Base-by-base conservation (phyloP, 2,113 vertebrate genomes). In the Cichladusa arquata region DNA sequence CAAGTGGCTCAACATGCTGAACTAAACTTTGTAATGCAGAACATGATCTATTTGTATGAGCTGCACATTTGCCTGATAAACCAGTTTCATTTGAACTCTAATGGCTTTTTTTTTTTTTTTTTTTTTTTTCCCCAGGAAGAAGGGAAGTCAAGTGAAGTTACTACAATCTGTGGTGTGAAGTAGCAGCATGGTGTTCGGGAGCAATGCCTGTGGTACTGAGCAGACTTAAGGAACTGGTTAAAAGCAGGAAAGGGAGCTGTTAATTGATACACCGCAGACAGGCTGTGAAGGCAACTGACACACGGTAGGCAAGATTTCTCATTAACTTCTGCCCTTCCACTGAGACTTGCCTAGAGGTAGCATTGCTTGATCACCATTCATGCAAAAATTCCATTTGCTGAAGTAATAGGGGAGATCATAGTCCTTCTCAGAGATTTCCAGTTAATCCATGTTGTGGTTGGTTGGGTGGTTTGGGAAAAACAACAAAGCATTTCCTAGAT, bases 231-330 rank as follows among this genome's bases (percentile, higher is more conserved):
- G 64, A 83, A 8, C 47, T 78, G 60, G 34, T 78, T 62, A 47
- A 60, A 61, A 79, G 94, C 81, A 69, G 66, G 78, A 86, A 69
- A 42, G 23, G 54, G 70, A 94, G 50, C 66, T 89, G 24, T 22
- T 79, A 57, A 78, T 56, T 83, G 86, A 50, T 44, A 19, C 57
- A 5, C 31, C 29, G 24, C 67, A 74, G 80, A 22, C 4, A 10
- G 65, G 78, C 78, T 61, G 73, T 19, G 65, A 64, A 93, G 66
- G 42, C 53, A 6, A 23, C 89, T 53, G 70, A 28, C 61, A 57
- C 14, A 2, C 0, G 57, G 91, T 81, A 96, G 61, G 91, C 70
- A 69, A 76, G 23, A 34, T 64, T 86, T 84, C 83, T 84, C 81
- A 48, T 81, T 81, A 81, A 38, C 73, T 85, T 90, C 44, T 86